Percentiles rank a stretch among this genome's conserved stretches.
Evolutionary conservation across 2,888 invertebrate species (phyloP).

Genomic region (Electrophaes corylata): DNA sequence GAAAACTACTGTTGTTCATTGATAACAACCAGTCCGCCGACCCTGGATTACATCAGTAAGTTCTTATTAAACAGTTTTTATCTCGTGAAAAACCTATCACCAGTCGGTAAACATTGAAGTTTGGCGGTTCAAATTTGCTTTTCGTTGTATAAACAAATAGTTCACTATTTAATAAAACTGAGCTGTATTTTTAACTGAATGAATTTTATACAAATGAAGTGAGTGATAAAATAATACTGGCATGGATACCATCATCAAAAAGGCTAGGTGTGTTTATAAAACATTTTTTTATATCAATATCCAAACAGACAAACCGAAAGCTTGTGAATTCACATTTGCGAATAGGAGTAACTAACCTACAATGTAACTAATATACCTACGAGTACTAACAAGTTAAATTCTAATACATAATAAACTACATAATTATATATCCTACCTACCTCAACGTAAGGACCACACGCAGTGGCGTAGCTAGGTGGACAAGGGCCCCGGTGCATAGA

Average conservation of each 20-base stretch:
- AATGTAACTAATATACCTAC: no score
- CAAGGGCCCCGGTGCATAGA: no score
- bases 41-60: constrained; percentile 52
- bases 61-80: constrained; percentile 51
- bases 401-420: no score
- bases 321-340: no score
- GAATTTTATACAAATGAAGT: not conserved
- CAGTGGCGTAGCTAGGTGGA: no score
- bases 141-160: constrained; percentile 48
- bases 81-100: constrained; percentile 50
- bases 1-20: constrained; percentile 35
- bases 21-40: constrained; percentile 45
- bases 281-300: not conserved
- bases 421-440: no score
- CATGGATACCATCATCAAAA: not conserved
- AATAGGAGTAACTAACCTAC: no score
- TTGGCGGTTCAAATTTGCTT: constrained; percentile 50
- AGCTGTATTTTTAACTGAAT: not conserved
- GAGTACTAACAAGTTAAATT: no score
- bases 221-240: not conserved
- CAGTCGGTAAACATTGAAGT: constrained; percentile 55
- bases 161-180: constrained; percentile 34
- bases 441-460: no score
- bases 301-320: no score
- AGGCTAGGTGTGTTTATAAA: not conserved